Evolutionary conservation across 2,797 vertebrate species (phyloP).

Genomic region (Perodicticus potto): DNA sequence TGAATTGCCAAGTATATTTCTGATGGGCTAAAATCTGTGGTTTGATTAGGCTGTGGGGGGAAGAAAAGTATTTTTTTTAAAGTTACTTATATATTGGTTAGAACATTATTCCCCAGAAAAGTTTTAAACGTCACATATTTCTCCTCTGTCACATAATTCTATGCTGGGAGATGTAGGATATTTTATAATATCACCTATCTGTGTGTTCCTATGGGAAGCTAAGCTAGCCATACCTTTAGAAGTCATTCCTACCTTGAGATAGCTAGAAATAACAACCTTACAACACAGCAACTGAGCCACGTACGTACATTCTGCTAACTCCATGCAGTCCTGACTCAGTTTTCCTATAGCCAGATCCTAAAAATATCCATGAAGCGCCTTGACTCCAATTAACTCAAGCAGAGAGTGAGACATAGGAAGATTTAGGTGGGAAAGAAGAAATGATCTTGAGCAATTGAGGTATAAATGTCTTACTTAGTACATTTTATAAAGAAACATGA

Average conservation of each 20-base stretch:
- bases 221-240: background rate
- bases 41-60: background rate
- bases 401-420: background rate
- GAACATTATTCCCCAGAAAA: background rate
- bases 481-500: background rate
- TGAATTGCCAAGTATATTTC: background rate
- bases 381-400: background rate
- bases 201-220: background rate
- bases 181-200: background rate
- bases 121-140: background rate
- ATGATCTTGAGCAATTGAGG: background rate
- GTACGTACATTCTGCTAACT: background rate
- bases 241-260: background rate
- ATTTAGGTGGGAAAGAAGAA: background rate
- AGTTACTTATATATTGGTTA: background rate
- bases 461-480: background rate
- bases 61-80: background rate
- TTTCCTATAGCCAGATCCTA: background rate
- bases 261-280: background rate
- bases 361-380: background rate
- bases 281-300: background rate
- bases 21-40: background rate
- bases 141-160: background rate
- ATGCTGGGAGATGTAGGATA: accelerated
- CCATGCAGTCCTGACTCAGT: too few species aligned